Evolutionary conservation across 2,888 invertebrate genomes (phyloP).

Genomic region (Agrochola circellaris): DNA sequence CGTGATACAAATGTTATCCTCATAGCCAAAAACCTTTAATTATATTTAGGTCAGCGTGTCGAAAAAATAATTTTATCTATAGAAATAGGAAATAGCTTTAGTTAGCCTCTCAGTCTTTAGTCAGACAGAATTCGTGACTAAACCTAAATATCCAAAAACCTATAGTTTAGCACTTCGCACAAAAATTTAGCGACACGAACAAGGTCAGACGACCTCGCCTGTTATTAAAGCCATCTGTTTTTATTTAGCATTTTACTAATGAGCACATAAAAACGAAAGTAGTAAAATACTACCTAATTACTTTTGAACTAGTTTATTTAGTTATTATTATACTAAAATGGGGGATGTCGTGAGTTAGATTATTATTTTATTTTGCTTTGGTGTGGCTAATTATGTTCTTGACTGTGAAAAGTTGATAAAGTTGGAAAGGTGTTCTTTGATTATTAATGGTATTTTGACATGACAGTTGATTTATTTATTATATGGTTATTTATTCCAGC

Average conservation of each 20-base stretch:
- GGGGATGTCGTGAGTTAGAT: constrained; percentile 20
- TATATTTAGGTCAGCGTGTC: constrained; percentile 9
- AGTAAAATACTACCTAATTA: constrained; percentile 39
- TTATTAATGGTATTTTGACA: constrained; percentile 22
- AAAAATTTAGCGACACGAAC: constrained; percentile 42
- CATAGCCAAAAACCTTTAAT: not conserved
- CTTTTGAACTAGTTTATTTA: constrained; percentile 50
- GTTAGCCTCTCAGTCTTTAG: not conserved
- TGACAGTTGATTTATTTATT: constrained; percentile 14
- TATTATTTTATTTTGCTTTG: constrained; percentile 22
- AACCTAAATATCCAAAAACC: constrained; percentile 20
- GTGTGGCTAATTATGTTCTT: constrained; percentile 28
- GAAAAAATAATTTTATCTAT: not conserved
- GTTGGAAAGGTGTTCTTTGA: not conserved
- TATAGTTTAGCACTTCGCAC: constrained; percentile 37
- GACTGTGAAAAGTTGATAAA: constrained; percentile 22
- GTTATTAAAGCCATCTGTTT: constrained; percentile 30
- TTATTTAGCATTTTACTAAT: constrained; percentile 50
- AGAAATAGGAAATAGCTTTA: not conserved
- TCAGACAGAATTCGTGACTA: constrained; percentile 27
- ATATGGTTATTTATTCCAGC: not conserved
- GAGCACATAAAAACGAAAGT: constrained; percentile 53
- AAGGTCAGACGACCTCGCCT: constrained; percentile 48
- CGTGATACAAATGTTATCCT: constrained; percentile 11
- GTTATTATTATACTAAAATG: constrained; percentile 28